Conservation (phyloP, 2,888 invertebrate genomes). For the Drosophila anomalata region DNA sequence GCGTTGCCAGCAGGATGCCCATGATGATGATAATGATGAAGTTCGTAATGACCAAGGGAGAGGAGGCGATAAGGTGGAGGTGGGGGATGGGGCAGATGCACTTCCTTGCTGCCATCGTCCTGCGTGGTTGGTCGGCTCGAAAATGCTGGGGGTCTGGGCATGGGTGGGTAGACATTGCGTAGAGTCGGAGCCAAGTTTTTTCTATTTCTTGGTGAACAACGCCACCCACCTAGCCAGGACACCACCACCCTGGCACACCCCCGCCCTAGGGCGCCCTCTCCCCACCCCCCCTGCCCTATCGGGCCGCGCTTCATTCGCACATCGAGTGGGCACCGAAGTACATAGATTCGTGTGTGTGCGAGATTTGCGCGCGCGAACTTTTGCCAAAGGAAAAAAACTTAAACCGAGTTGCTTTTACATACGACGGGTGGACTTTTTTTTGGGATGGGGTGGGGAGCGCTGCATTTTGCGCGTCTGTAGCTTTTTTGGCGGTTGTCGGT, state of each 20-base stretch:
- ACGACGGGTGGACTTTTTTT: slow-evolving; percentile 33
- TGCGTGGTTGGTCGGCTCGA: slow-evolving; percentile 70
- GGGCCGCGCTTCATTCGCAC: slow-evolving; percentile 39
- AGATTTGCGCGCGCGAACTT: slow-evolving; percentile 73
- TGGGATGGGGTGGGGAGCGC: slow-evolving; percentile 28
- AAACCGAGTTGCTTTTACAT: slow-evolving; percentile 65
- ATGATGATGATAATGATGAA: slow-evolving; percentile 26
- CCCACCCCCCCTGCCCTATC: slow-evolving; percentile 11
- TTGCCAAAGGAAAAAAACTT: slow-evolving; percentile 72
- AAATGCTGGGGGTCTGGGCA: slow-evolving; percentile 36
- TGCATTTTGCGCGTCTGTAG: slow-evolving; percentile 72
- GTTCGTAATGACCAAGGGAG: slow-evolving; percentile 28
- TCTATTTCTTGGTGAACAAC: slow-evolving; percentile 66
- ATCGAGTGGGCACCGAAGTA: slow-evolving; percentile 46
- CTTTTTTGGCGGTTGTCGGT: slow-evolving; percentile 60
- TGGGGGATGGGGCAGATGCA: slow-evolving; percentile 55
- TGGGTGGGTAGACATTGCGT: slow-evolving; percentile 76
- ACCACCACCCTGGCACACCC: background rate
- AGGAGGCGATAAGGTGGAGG: slow-evolving; percentile 31
- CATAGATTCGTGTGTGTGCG: slow-evolving; percentile 51
- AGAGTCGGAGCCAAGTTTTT: slow-evolving; percentile 71
- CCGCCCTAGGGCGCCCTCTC: background rate
- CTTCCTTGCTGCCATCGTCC: slow-evolving; percentile 54
- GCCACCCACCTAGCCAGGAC: slow-evolving; percentile 2
- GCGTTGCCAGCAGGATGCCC: slow-evolving; percentile 51